Evolutionary conservation across 2,113 vertebrate species (phyloP).

Genomic region (Noturus placidus): DNA sequence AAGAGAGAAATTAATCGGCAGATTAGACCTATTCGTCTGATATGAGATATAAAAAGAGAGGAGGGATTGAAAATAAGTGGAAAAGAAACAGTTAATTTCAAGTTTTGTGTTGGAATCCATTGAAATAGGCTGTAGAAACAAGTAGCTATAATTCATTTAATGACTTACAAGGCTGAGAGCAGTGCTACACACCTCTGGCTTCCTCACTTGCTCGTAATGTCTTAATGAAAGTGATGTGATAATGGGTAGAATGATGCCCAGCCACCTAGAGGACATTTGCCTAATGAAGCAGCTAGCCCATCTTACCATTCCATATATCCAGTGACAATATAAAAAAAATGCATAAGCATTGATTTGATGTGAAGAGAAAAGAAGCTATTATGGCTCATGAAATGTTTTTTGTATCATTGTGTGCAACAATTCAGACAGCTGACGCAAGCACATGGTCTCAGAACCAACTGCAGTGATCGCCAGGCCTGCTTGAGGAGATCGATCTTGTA

Average conservation of each 20-base stretch:
- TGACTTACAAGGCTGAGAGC: constrained; percentile 27
- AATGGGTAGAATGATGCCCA: constrained; percentile 52
- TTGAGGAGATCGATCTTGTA: neutral
- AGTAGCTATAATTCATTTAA: constrained; percentile 48
- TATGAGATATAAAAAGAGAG: constrained; percentile 12
- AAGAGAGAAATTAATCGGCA: constrained; percentile 2
- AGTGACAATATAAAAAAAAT: constrained; percentile 41
- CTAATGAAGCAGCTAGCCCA: constrained; percentile 47
- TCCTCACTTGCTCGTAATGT: constrained; percentile 23
- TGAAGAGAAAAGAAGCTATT: constrained; percentile 55
- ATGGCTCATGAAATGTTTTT: constrained; percentile 60
- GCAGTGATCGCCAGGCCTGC: neutral
- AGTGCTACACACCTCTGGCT: constrained; percentile 37
- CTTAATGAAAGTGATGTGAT: constrained; percentile 55
- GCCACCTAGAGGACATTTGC: constrained; percentile 48
- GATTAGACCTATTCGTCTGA: constrained; percentile 37
- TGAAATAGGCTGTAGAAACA: constrained; percentile 31
- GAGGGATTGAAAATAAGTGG: constrained; percentile 1
- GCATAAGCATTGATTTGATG: constrained; percentile 16
- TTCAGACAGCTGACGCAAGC: constrained; percentile 37
- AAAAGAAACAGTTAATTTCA: constrained; percentile 33
- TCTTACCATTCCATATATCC: constrained; percentile 45
- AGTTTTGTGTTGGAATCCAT: constrained; percentile 27
- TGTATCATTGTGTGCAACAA: constrained; percentile 58
- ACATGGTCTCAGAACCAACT: neutral